These are phyloP conservation scores for Limnephilus marmoratus DNA, from an alignment of 2,888 invertebrate genomes.

Conservation along the genomic window DNA sequence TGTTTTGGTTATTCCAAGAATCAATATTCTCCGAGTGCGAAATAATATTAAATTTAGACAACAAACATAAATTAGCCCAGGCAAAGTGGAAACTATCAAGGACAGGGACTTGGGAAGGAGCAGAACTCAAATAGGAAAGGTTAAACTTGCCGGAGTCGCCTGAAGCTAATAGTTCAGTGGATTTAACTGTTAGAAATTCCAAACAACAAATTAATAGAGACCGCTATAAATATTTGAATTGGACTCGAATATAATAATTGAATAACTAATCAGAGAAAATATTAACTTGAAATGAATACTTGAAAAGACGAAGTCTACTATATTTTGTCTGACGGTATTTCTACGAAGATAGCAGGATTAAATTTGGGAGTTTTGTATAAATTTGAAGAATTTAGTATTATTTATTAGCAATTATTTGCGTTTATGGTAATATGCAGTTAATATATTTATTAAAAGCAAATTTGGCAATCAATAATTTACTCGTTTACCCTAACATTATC, in stretches of 20 bases:
- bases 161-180: slow-evolving; percentile 2
- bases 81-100: slow-evolving; percentile 11
- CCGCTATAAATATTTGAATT: slow-evolving; percentile 20
- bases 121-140: not conserved
- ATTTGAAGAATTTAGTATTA: not conserved
- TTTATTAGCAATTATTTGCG: too few species aligned
- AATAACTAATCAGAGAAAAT: not conserved
- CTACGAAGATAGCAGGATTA: not conserved
- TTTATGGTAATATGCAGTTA: not conserved
- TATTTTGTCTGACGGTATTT: not conserved
- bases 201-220: slow-evolving; percentile 9
- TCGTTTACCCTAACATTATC: not conserved
- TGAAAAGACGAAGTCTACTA: not conserved
- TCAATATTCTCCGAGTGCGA: not conserved
- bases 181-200: not conserved
- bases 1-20: not conserved
- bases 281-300: not conserved
- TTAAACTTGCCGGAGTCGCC: not conserved
- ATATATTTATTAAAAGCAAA: not conserved
- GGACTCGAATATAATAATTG: not conserved
- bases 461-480: not conserved
- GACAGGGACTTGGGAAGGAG: not conserved
- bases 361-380: not conserved
- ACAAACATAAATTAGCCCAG: slow-evolving; percentile 14
- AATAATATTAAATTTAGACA: slow-evolving; percentile 5